phyloP scores from a whole-genome alignment of 1,140 invertebrate genomes.

The Teleogryllus occipitalis region DNA sequence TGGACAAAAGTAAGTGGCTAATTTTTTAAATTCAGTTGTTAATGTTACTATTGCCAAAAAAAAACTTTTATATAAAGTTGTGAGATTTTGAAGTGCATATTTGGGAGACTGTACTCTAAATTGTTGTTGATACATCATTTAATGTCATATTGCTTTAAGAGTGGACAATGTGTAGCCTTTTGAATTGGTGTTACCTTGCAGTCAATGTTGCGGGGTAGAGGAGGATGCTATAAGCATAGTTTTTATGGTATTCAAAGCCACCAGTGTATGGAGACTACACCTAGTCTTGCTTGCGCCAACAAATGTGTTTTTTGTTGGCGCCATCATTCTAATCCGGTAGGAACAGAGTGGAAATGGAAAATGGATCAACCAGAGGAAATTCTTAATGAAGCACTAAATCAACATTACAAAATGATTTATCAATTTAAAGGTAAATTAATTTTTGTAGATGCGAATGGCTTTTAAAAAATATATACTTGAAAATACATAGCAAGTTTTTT shows the following conservation, averaged over 20 bases:
- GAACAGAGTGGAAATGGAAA: slow-evolving; percentile 60
- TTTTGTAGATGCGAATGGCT: no score
- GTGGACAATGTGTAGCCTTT: no score
- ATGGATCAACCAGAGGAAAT: slow-evolving; percentile 50
- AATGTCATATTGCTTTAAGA: no score
- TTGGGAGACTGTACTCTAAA: no score
- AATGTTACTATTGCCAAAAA: no score
- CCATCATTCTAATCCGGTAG: slow-evolving; percentile 60
- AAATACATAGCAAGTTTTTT: no score
- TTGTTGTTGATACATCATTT: no score
- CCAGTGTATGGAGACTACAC: slow-evolving; percentile 57
- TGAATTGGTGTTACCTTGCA: slow-evolving; percentile 26
- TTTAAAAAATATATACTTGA: no score
- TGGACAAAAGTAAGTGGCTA: slow-evolving; percentile 48
- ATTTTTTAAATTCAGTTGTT: no score
- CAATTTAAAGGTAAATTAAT: slow-evolving; percentile 45
- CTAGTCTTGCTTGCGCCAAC: slow-evolving; percentile 56
- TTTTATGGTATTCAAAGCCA: slow-evolving; percentile 60
- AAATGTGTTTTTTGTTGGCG: slow-evolving; percentile 64
- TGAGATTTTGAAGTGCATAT: no score
- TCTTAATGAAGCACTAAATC: slow-evolving; percentile 44
- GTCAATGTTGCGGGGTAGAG: slow-evolving; percentile 54
- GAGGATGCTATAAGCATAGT: slow-evolving; percentile 59
- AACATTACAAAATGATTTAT: slow-evolving; percentile 53
- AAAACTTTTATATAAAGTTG: no score